A percentile compares a stretch with the other conserved stretches of the same genome.
These are phyloP conservation scores for Danio aesculapii DNA, from an alignment of 2,797 vertebrate species.

Conservation along the genomic window DNA sequence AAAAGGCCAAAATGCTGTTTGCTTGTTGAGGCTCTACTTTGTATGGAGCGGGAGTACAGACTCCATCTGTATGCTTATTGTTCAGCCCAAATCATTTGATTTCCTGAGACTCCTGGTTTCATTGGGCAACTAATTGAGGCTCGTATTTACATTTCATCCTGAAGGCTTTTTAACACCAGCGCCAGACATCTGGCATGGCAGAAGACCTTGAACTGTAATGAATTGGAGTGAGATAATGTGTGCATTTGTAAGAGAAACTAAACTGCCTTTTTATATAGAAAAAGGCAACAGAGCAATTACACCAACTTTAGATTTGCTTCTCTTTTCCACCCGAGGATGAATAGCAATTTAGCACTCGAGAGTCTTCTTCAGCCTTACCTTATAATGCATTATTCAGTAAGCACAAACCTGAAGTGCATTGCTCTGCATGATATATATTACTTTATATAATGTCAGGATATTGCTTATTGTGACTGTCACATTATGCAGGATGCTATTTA, in stretches of 20 bases:
- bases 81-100: constrained; percentile 62
- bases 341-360: constrained; percentile 8
- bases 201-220: constrained; percentile 43
- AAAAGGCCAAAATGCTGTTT: constrained; percentile 51
- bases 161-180: constrained; percentile 46
- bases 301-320: not conserved
- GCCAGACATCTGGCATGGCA: constrained; percentile 47
- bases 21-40: constrained; percentile 51
- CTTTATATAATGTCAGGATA: too few species aligned
- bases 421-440: too few species aligned
- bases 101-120: constrained; percentile 57
- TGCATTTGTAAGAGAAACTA: constrained; percentile 34
- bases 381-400: constrained; percentile 16
- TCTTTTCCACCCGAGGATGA: not conserved
- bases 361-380: not conserved
- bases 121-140: constrained; percentile 53
- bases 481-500: too few species aligned
- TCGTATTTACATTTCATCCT: constrained; percentile 59
- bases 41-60: constrained; percentile 28
- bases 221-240: constrained; percentile 48
- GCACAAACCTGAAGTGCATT: not conserved
- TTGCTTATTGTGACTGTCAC: too few species aligned
- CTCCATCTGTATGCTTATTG: constrained; percentile 62
- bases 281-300: constrained; percentile 6
- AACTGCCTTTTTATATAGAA: constrained; percentile 10